These are phyloP conservation scores for Pseudonaja textilis DNA, from an alignment of 2,113 vertebrate species.

Conservation along the genomic window DNA sequence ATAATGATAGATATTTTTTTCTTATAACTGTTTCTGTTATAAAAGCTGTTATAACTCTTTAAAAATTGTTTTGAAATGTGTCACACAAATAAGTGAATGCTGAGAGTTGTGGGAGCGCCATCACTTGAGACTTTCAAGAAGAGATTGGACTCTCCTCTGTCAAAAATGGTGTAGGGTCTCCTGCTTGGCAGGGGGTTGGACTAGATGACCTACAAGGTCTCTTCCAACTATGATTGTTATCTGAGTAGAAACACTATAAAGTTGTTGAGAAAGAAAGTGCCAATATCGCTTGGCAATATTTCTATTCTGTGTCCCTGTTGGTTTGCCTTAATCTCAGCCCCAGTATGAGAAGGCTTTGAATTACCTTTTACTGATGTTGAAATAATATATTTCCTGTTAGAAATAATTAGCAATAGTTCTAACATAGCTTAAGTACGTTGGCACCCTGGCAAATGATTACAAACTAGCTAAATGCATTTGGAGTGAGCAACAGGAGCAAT, in stretches of 20 bases:
- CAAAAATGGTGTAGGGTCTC: too few relatives aligned
- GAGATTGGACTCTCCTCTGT: too few relatives aligned
- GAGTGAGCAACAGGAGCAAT: not conserved
- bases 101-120: not conserved
- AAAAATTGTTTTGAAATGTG: not conserved
- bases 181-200: too few relatives aligned
- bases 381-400: not conserved
- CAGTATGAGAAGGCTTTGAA: not conserved
- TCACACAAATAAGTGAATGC: not conserved
- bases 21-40: not conserved
- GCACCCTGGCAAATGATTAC: not conserved
- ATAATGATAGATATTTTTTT: not conserved
- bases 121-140: too few relatives aligned
- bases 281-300: not conserved
- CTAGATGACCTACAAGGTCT: too few relatives aligned
- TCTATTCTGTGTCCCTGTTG: not conserved
- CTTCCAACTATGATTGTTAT: too few relatives aligned
- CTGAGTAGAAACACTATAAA: not conserved
- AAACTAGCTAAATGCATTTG: not conserved
- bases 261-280: not conserved
- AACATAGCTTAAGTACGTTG: not conserved
- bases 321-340: not conserved
- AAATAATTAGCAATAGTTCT: not conserved
- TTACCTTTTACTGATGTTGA: not conserved
- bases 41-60: too few relatives aligned